These are phyloP conservation scores for Gouania willdenowi DNA, from an alignment of 2,797 vertebrate genomes.

Conservation along the genomic window DNA sequence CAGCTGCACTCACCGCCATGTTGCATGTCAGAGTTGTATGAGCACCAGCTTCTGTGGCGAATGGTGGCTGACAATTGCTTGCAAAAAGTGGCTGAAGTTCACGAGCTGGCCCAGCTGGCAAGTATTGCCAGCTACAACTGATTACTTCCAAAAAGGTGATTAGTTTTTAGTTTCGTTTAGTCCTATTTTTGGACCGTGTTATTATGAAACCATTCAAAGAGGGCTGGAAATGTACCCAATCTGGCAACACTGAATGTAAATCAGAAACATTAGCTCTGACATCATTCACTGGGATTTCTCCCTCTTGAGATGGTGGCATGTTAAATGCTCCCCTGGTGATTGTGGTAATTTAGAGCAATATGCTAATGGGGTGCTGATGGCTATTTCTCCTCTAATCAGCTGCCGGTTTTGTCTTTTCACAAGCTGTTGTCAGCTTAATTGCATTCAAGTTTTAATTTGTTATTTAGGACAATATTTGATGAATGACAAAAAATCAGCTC, in stretches of 20 bases:
- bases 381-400: conserved; percentile 46
- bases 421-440: conserved; percentile 52
- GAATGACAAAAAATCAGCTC: conserved; percentile 52
- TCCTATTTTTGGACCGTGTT: too few relatives aligned
- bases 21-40: too few relatives aligned
- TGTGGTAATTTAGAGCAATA: conserved; percentile 68
- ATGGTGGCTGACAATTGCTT: too few relatives aligned
- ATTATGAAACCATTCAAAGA: too few relatives aligned
- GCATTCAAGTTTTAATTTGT: conserved; percentile 57
- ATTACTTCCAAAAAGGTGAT: too few relatives aligned
- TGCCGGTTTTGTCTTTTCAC: conserved; percentile 48
- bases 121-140: too few relatives aligned
- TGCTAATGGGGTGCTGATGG: conserved; percentile 67
- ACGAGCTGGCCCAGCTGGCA: too few relatives aligned
- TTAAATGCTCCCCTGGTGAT: conserved; percentile 67
- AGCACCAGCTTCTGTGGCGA: too few relatives aligned
- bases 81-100: too few relatives aligned
- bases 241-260: conserved; percentile 60
- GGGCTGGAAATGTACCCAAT: too few relatives aligned
- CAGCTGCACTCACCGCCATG: too few relatives aligned
- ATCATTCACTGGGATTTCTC: conserved; percentile 43
- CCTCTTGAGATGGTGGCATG: conserved; percentile 53
- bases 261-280: conserved; percentile 49
- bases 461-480: conserved; percentile 52
- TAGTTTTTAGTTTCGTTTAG: too few relatives aligned